Evolutionary conservation across 2,113 vertebrate species (phyloP).

Genomic region (Oncorhynchus keta): DNA sequence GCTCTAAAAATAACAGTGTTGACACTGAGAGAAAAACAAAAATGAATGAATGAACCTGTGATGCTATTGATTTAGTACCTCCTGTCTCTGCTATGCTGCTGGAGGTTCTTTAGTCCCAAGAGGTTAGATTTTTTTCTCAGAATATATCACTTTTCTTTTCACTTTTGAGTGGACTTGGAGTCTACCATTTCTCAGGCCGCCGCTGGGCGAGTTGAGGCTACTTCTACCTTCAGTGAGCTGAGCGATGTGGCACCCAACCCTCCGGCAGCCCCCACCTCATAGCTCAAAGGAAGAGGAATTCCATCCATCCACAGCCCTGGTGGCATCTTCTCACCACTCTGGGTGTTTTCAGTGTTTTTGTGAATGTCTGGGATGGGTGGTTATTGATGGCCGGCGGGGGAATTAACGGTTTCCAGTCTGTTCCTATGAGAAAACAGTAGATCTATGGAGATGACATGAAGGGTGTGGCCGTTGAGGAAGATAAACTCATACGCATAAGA

Average conservation of each 20-base stretch:
- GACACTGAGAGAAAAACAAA: constrained; percentile 50
- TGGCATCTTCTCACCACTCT: constrained; percentile 33
- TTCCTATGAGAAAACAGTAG: neutral
- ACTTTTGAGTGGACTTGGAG: neutral
- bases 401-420: constrained; percentile 45
- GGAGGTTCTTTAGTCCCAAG: constrained; percentile 41
- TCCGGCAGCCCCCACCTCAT: neutral
- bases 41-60: constrained; percentile 60
- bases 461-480: too few relatives aligned
- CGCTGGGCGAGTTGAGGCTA: constrained; percentile 25
- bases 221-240: constrained; percentile 29
- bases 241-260: constrained; percentile 31
- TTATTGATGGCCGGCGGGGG: constrained; percentile 11
- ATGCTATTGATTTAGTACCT: constrained; percentile 47
- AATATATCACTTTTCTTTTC: constrained; percentile 17
- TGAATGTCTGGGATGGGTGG: constrained; percentile 32
- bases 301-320: constrained; percentile 17
- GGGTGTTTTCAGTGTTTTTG: constrained; percentile 31
- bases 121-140: constrained; percentile 39
- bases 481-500: too few relatives aligned
- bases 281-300: constrained; percentile 23
- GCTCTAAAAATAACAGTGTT: constrained; percentile 65
- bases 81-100: constrained; percentile 2
- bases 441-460: neutral
- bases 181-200: constrained; percentile 23